Conservation (phyloP, 2,797 vertebrate genomes). For the Phalanger gymnotis region DNA sequence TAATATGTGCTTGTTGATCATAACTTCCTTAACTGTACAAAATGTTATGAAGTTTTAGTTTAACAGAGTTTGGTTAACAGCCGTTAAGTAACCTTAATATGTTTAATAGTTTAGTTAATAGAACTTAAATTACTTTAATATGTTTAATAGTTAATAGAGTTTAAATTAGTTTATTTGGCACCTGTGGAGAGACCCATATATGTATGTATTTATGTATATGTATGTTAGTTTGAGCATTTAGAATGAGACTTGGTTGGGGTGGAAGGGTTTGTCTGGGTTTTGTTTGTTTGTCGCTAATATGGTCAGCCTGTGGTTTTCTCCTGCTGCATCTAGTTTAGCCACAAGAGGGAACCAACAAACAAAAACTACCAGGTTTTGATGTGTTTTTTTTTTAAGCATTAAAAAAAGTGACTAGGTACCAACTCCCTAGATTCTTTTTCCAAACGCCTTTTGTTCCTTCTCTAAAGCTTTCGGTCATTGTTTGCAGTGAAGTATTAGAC, state of each 20-base stretch:
- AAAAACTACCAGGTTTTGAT: neutral
- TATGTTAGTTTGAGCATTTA: neutral
- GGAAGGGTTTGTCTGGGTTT: neutral
- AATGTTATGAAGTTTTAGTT: neutral
- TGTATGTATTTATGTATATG: neutral
- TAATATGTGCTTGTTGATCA: neutral
- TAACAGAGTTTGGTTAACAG: neutral
- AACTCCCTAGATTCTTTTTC: neutral
- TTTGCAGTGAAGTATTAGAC: neutral
- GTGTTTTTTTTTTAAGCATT: neutral
- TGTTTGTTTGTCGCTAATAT: neutral
- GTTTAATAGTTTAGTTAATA: neutral
- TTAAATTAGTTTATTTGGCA: neutral
- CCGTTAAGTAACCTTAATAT: neutral
- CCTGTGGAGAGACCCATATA: neutral
- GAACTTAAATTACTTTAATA: neutral
- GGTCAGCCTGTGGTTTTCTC: neutral
- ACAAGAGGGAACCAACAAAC: neutral
- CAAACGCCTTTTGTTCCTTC: neutral
- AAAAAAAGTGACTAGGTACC: neutral
- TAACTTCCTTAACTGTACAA: neutral
- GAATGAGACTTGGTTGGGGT: neutral
- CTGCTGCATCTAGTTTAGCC: neutral
- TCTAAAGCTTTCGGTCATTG: neutral
- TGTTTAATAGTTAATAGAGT: neutral